Evolutionary conservation across 1,140 invertebrate species (phyloP).

Genomic region (Drosophila novamexicana): DNA sequence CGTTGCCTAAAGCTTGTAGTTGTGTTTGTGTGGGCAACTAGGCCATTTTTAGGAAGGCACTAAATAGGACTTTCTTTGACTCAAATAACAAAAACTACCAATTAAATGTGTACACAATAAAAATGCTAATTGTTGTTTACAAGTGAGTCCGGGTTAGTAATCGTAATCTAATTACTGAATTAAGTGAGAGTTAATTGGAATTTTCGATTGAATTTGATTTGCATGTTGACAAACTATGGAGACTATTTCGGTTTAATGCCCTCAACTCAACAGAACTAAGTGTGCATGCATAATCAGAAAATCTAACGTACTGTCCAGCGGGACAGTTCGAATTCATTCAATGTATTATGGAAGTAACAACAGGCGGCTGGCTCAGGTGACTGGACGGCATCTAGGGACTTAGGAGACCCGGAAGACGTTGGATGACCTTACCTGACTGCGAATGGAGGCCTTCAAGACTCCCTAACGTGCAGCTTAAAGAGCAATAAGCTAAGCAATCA

Average conservation of each 20-base stretch:
- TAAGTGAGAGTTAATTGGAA: constrained; percentile 42
- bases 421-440: constrained; percentile 28
- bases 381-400: no score
- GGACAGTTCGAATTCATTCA: constrained; percentile 35
- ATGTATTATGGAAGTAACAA: constrained; percentile 29
- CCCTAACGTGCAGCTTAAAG: constrained; percentile 34
- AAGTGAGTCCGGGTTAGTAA: constrained; percentile 6
- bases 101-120: neutral
- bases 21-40: no score
- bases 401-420: neutral
- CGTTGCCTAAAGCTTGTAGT: no score
- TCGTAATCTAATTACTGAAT: constrained; percentile 41
- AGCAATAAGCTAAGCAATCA: constrained; percentile 31
- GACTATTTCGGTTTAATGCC: constrained; percentile 33
- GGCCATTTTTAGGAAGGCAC: no score
- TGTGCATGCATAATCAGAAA: constrained; percentile 55
- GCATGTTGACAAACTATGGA: constrained; percentile 47
- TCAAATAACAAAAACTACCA: neutral
- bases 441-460: constrained; percentile 11
- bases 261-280: constrained; percentile 42
- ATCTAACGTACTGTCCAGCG: constrained; percentile 7
- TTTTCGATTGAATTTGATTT: constrained; percentile 43
- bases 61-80: no score
- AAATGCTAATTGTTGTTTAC: neutral
- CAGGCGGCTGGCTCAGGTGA: constrained; percentile 15